phyloP scores from a whole-genome alignment of 2,888 invertebrate genomes.

The Coelinius sp. region DNA sequence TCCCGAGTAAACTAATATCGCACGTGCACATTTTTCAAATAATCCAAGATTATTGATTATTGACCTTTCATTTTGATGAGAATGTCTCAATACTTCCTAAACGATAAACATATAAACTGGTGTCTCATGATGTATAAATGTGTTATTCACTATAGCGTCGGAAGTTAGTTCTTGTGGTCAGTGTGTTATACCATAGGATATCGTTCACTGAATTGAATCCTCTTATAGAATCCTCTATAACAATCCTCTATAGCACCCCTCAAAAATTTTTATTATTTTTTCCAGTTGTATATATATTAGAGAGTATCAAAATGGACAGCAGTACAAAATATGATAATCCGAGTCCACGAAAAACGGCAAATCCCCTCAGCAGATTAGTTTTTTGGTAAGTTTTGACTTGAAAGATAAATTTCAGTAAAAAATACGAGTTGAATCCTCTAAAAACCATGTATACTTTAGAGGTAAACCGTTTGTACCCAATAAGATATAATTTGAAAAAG shows the following conservation, averaged over 20 bases:
- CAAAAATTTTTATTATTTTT: neutral
- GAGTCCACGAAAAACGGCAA: conserved; percentile 76
- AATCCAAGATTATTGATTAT: neutral
- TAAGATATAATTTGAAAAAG: too few species aligned
- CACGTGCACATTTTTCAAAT: too few species aligned
- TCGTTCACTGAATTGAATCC: too few species aligned
- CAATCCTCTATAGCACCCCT: too few species aligned
- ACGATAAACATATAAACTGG: neutral
- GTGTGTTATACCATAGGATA: neutral
- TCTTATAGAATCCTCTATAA: too few species aligned
- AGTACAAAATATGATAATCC: conserved; percentile 76
- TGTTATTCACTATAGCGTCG: neutral
- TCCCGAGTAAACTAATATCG: too few species aligned
- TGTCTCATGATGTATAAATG: neutral
- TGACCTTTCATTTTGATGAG: conserved; percentile 63
- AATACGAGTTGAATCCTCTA: too few species aligned
- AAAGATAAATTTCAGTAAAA: neutral
- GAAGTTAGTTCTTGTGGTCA: neutral
- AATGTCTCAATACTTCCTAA: neutral
- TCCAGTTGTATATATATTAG: neutral
- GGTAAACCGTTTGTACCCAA: neutral
- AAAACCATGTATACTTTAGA: too few species aligned
- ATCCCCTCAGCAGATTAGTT: conserved; percentile 75
- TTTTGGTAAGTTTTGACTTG: conserved; percentile 75
- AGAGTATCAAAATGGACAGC: conserved; percentile 74